Percentiles rank a stretch among this genome's conserved stretches.
Conservation (phyloP, 2,888 invertebrate genomes). For the Caradrina kadenii region DNA sequence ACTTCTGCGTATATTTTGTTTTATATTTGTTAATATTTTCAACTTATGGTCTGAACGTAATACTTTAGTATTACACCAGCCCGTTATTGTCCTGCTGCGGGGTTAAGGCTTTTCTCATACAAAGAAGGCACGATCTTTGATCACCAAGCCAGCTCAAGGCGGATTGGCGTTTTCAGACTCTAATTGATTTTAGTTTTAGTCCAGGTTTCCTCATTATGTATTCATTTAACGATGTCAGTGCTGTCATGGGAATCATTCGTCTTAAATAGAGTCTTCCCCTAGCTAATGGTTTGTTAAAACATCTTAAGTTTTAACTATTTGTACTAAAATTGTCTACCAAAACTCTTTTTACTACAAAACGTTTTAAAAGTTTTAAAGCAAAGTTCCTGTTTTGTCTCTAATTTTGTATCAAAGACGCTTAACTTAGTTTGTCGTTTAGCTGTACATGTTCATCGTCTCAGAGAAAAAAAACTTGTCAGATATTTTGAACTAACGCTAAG, state of each 20-base stretch:
- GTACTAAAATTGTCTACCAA: no score
- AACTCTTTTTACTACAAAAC: no score
- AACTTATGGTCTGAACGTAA: constrained; percentile 3
- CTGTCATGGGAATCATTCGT: no score
- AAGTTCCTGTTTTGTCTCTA: neutral
- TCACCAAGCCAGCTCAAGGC: no score
- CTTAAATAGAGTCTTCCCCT: neutral
- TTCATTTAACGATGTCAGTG: no score
- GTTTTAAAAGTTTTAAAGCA: neutral
- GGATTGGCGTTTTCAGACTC: no score
- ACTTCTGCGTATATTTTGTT: constrained; percentile 6
- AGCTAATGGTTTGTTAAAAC: neutral
- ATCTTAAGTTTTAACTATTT: no score
- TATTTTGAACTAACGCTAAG: neutral
- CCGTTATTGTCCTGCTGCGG: no score
- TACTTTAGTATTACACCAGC: neutral
- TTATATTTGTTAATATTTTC: constrained; percentile 8
- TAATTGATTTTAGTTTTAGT: no score
- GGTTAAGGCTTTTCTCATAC: no score
- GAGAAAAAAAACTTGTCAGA: constrained; percentile 35
- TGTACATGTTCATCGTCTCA: constrained; percentile 18
- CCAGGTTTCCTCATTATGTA: no score
- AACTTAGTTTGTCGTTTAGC: constrained; percentile 21
- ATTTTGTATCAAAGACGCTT: constrained; percentile 4
- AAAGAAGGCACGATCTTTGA: no score